Evolutionary conservation across 2,888 invertebrate species (phyloP), one percentile per base, ranked within the genome.

Genomic region (Agonopterix subpropinquella): DNA sequence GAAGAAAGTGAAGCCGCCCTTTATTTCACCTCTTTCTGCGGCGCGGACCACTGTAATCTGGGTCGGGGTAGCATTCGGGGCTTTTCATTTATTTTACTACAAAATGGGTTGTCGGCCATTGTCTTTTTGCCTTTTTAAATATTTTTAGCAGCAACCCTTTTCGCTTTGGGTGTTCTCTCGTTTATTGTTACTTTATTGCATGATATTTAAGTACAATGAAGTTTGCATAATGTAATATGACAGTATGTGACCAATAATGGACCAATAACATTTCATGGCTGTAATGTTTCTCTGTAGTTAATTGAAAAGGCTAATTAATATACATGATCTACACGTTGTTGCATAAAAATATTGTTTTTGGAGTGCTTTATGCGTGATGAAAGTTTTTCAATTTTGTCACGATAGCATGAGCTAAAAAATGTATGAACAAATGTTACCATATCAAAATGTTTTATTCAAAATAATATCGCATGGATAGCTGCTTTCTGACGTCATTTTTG

Each of bases 121-220:
- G 81, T 83, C 70, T 77, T 70, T 66, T 72, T 67, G 63, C 58
- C 64, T 68, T 66, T 66, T 71, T 65, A 48, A 69, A 76, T 66
- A 61, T 68, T 70, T 77, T 65, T 65, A 68, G 59, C 61, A 60
- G 61, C 67, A 73, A 77, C 73, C 79, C 73, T 77, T 81, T 77
- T 72, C 69, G 66, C 65, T 69, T 64, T 73, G 77, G 80, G 70
- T 73, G 73, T 78, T 74, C 77, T 64, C 62, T 66, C 67, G 64
- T 72, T 77, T 77, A 78, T 78, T 77, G 73, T 75, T 75, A 69
- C 70, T 79, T 77, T 79, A 75, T 80, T 75, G 65, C 65, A 60
- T 67, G 65, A 70, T 68, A 70, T 57, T 74, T 64, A 71, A 75
- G 73, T 68, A 70, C 76, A 70, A 64, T 64, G 64, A 68, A 68